phyloP scores from a whole-genome alignment of 2,113 vertebrate genomes.

The Pygoscelis antarcticus region DNA sequence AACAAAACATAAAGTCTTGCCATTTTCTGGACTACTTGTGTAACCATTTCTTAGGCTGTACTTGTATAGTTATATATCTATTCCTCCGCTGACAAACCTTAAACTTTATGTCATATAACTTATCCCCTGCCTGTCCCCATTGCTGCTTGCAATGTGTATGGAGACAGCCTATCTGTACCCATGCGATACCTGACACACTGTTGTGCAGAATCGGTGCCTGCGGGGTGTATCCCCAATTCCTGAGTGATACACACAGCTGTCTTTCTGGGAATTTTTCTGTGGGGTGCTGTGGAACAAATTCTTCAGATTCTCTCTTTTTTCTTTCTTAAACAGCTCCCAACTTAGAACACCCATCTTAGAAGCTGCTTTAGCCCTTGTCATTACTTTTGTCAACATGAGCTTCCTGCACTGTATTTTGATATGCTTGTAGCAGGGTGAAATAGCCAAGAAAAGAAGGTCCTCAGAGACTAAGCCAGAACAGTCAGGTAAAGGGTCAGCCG shows the following conservation, averaged over 20 bases:
- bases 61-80: not conserved
- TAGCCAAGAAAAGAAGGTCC: not conserved
- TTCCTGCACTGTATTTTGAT: not conserved
- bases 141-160: not conserved
- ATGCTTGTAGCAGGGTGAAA: not conserved
- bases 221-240: not conserved
- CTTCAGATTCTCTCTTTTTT: not conserved
- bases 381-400: not conserved
- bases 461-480: not conserved
- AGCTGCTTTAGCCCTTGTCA: not conserved
- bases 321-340: not conserved
- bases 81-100: not conserved
- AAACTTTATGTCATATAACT: not conserved
- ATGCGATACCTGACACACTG: fast-evolving
- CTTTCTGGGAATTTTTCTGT: not conserved
- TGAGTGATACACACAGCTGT: not conserved
- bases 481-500: not conserved
- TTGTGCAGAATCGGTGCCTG: not conserved
- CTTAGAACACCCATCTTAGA: not conserved
- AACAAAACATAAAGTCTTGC: not conserved
- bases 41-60: not conserved
- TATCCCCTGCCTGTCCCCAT: not conserved
- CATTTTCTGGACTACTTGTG: not conserved
- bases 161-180: not conserved
- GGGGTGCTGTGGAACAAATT: not conserved